Percentiles rank a stretch among this genome's conserved stretches.
phyloP scores from a whole-genome alignment of 2,113 vertebrate genomes.

The Cynopterus brachyotis region DNA sequence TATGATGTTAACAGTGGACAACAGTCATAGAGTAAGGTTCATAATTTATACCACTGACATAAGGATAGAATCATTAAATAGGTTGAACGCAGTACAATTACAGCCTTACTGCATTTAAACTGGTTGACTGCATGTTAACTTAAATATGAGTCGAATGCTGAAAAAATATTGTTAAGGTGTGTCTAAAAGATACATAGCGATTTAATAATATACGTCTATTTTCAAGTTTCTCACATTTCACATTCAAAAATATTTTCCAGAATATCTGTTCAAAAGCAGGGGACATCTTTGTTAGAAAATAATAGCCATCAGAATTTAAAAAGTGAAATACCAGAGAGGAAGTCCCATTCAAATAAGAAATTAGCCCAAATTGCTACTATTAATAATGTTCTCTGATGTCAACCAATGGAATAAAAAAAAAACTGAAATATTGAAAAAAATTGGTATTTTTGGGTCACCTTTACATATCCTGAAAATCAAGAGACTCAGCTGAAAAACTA shows the following conservation, averaged over 20 bases:
- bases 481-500: background rate
- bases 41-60: background rate
- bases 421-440: background rate
- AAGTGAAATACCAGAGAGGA: background rate
- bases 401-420: background rate
- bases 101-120: background rate
- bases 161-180: background rate
- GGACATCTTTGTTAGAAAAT: background rate
- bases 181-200: background rate
- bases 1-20: background rate
- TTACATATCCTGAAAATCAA: background rate
- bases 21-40: background rate
- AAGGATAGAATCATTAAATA: background rate
- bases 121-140: background rate
- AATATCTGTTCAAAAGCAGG: background rate
- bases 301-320: background rate
- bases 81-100: background rate
- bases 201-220: background rate
- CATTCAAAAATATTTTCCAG: background rate
- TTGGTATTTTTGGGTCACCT: background rate
- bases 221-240: constrained; percentile 34
- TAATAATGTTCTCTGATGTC: background rate
- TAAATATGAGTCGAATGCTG: background rate
- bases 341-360: constrained; percentile 17
- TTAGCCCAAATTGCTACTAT: background rate